Evolutionary conservation across 2,888 invertebrate genomes (phyloP), one percentile per base, ranked within the genome.

Genomic region (Pandemis corylana): DNA sequence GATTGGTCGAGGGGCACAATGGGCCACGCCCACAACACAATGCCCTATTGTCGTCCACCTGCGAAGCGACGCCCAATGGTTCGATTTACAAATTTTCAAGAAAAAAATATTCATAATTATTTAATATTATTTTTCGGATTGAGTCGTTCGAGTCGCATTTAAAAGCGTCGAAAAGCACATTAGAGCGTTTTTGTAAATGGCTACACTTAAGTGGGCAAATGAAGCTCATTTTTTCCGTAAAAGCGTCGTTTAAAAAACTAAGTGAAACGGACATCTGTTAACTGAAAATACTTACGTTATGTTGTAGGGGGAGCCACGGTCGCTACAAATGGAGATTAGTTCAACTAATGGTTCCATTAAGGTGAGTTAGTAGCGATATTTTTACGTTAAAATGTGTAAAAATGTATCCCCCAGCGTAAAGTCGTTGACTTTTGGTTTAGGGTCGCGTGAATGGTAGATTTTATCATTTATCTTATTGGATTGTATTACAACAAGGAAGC

Each of bases 1-100:
- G 87, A 93, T 94, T 94, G 94, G 94, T 80, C 80, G 89, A 82
- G 81, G 82, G 86, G 85, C 83, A 93, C 94, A 94, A 94, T 94
- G 92, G 92, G 87, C 86, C 89, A 90, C 94, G 94, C 94, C 94
- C 85, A 87, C 90, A 80, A 84, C 94, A 94, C 94, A 94, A 93
- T 93, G 81, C 90, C 91, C 93, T 89, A 94, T 94, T 94, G 94
- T 94, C 86, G 93, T 94, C 86, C 80, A 83, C 84, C 76, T 82
- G 84, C 76, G 76, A 77, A 77, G 84, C 80, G 78, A 89, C 92
- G 92, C 92, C 93, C 92, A 89, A 84, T 82, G 77, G 79, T 80
- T 76, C 76, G 76, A 76, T 77, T 77, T 79, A 78, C 78, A 63
- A 56, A 65, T 71, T 74, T 70, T 71, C 36, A 0, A 36, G 61